Base-by-base conservation (phyloP, 1,140 invertebrate species). In the Anastatus disparis region DNA sequence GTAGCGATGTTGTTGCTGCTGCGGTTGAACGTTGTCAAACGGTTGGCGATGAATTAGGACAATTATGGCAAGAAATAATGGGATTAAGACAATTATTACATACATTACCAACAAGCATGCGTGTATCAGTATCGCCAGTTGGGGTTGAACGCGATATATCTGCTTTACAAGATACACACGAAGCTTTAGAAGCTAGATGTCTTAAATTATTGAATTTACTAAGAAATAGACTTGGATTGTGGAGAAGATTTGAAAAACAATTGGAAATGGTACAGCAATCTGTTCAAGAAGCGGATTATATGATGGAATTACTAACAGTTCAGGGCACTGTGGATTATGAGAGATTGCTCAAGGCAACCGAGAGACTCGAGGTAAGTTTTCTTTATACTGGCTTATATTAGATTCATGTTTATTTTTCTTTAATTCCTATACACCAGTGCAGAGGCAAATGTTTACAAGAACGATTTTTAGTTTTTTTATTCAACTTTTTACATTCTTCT, bases 321-420 rank as follows among this genome's bases (percentile, higher is more conserved):
- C 92, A 94, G 77, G 93, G 92, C 13, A 90, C 91, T 42, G 90
- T 95, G 2, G 93, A 95, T 84, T 94, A 94, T 73, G 92, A 94
- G 59, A 88, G 93, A 29, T 81, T 95, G 48, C 83, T 91, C n/a
- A 93, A 93, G 76, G 92, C 93, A 35, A 94, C 93, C 0, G 92
- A 94, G 79, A 86, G 92, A 78, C 84, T 94, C 64, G 92, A 94
- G 90, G 93, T 94, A 67, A 89, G 89, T 89, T 24, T 59, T 27
- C 27, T 68, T 48, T 56, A 15, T n/a, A n/a, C n/a, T n/a, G n/a
- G n/a, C n/a, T n/a, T n/a, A n/a, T n/a, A n/a, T n/a, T n/a, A n/a
- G n/a, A n/a, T n/a, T n/a, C n/a, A n/a, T 22, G 46, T 50, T 24
- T 17, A 10, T 50, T 24, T 50, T 24, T 26, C n/a, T 31, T 55